Evolutionary conservation across 2,797 vertebrate species (phyloP).

Genomic region (Macroramphosus scolopax): DNA sequence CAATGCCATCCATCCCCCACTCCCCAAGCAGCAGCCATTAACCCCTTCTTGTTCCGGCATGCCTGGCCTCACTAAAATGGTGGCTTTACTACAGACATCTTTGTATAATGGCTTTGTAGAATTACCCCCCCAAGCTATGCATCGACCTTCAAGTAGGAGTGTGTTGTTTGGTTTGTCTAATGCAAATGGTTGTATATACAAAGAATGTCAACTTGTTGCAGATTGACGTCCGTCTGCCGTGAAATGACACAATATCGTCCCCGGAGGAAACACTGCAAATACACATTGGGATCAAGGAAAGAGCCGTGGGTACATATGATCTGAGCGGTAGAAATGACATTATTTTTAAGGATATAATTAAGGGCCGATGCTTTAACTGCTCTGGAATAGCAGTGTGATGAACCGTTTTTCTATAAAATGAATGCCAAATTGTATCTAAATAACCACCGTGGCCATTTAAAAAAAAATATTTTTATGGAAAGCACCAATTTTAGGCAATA

Average conservation of each 20-base stretch:
- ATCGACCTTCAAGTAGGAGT: conserved; percentile 43
- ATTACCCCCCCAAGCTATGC: conserved; percentile 57
- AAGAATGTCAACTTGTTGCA: conserved; percentile 53
- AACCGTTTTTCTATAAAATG: too few species aligned
- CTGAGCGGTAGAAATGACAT: too few species aligned
- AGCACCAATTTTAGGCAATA: background rate
- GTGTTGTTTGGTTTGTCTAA: conserved; percentile 34
- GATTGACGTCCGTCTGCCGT: conserved; percentile 1
- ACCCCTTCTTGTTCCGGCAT: conserved; percentile 73
- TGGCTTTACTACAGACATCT: conserved; percentile 66
- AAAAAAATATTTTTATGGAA: too few species aligned
- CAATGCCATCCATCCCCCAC: conserved; percentile 70
- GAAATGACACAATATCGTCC: background rate
- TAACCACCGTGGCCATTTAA: conserved; percentile 1
- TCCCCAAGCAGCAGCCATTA: conserved; percentile 72
- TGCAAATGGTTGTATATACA: conserved; percentile 33
- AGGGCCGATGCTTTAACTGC: too few species aligned
- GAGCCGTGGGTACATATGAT: too few species aligned
- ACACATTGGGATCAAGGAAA: too few species aligned
- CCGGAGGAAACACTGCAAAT: background rate
- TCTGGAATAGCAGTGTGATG: too few species aligned
- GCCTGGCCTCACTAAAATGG: conserved; percentile 76
- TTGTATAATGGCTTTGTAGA: conserved; percentile 66
- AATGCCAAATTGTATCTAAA: background rate
- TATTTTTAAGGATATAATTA: too few species aligned